Evolutionary conservation across 2,113 vertebrate genomes (phyloP).

Genomic region (Hydrolagus affinis): DNA sequence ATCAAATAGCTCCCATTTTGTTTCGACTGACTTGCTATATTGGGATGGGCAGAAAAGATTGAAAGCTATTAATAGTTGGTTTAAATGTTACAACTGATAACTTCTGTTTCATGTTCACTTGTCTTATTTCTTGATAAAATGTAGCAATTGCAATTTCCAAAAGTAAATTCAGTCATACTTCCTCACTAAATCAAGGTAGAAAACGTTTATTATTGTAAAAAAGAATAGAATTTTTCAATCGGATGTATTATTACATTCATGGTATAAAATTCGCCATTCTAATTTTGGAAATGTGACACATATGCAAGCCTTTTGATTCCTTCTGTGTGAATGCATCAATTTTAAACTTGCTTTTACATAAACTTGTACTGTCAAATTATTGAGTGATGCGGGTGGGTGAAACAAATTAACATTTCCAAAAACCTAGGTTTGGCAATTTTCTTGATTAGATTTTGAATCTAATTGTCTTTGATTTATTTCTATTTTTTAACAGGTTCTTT

Average conservation of each 20-base stretch:
- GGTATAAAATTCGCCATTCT: not conserved
- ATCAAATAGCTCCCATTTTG: too few relatives aligned
- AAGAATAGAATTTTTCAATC: not conserved
- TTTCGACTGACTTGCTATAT: too few relatives aligned
- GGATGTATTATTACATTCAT: not conserved
- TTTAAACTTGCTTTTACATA: not conserved
- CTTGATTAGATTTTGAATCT: not conserved
- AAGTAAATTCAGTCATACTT: not conserved
- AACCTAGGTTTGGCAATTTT: not conserved
- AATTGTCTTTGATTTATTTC: not conserved
- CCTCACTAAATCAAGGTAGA: not conserved
- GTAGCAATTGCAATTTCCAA: not conserved
- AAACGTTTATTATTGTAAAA: not conserved
- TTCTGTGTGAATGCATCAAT: not conserved
- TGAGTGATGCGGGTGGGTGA: not conserved
- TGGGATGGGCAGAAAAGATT: too few relatives aligned
- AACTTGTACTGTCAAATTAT: not conserved
- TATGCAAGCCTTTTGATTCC: not conserved
- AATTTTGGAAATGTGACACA: not conserved
- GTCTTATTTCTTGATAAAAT: not conserved
- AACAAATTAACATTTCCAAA: not conserved
- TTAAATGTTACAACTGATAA: not conserved
- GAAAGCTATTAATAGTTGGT: not conserved
- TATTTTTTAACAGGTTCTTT: constrained; percentile 2
- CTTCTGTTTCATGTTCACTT: not conserved